Conservation (phyloP, 2,888 invertebrate genomes). For the Oscheius onirici region DNA sequence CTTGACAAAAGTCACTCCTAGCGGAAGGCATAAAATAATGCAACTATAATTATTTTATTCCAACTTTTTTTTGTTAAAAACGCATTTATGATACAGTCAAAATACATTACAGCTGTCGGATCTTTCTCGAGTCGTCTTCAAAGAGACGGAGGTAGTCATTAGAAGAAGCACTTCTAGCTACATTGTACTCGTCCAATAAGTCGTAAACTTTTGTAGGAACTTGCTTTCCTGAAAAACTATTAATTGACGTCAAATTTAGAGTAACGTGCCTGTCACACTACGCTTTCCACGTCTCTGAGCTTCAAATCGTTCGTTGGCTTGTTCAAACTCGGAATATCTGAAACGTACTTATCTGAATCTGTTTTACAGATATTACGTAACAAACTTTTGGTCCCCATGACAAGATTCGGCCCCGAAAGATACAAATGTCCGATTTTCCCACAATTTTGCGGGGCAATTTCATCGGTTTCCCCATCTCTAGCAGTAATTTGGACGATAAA, state of each 20-base stretch:
- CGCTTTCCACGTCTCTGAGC: conserved; percentile 27
- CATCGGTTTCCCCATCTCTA: too few relatives aligned
- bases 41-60: too few relatives aligned
- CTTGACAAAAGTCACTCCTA: too few relatives aligned
- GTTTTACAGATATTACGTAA: too few relatives aligned
- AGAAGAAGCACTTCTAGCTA: background rate
- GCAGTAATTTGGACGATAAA: too few relatives aligned
- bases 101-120: conserved; percentile 2
- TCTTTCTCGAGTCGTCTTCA: conserved; percentile 26
- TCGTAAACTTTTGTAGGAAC: conserved; percentile 33
- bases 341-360: background rate
- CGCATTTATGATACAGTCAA: too few relatives aligned
- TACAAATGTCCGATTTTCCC: too few relatives aligned
- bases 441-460: too few relatives aligned
- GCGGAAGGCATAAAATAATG: too few relatives aligned
- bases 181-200: conserved; percentile 30
- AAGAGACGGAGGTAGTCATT: conserved; percentile 24
- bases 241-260: background rate
- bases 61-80: too few relatives aligned
- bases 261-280: conserved; percentile 8
- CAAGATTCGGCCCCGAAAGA: too few relatives aligned
- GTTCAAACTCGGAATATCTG: conserved; percentile 34
- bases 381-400: too few relatives aligned
- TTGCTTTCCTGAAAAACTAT: conserved; percentile 24
- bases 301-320: conserved; percentile 43